A percentile compares a stretch with the other conserved stretches of the same genome.
These are phyloP conservation scores for Poeciliopsis gracilis DNA, from an alignment of 2,797 vertebrate genomes.

Conservation along the genomic window DNA sequence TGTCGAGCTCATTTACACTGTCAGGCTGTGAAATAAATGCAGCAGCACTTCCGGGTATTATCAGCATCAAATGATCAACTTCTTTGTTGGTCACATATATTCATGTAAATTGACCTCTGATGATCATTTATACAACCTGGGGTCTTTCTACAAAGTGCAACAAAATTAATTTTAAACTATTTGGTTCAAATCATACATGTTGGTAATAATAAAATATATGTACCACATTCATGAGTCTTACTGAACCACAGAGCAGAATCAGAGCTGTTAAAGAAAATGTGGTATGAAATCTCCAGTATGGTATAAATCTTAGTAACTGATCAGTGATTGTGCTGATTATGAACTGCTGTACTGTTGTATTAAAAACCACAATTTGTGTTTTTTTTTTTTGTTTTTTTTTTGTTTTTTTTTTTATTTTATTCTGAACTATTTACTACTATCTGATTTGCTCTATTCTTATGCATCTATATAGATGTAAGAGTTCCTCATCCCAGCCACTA, in stretches of 20 bases:
- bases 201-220: conserved; percentile 22
- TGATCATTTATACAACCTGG: conserved; percentile 13
- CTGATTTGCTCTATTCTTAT: neutral
- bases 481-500: conserved; percentile 28
- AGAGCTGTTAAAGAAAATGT: conserved; percentile 13
- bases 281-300: conserved; percentile 22
- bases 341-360: conserved; percentile 43
- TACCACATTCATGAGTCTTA: neutral
- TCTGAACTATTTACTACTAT: neutral
- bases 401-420: neutral
- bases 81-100: conserved; percentile 10
- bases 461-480: conserved; percentile 39
- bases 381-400: too few species aligned
- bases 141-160: conserved; percentile 12
- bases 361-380: neutral
- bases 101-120: conserved; percentile 62
- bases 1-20: neutral
- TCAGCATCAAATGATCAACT: conserved; percentile 1
- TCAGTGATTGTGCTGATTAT: conserved; percentile 56
- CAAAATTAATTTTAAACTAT: conserved; percentile 20
- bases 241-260: conserved; percentile 22
- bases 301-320: conserved; percentile 31
- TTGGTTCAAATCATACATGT: conserved; percentile 22
- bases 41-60: conserved; percentile 10
- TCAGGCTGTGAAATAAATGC: neutral